phyloP scores from a whole-genome alignment of 2,888 invertebrate genomes.

The Brachylomia viminalis region DNA sequence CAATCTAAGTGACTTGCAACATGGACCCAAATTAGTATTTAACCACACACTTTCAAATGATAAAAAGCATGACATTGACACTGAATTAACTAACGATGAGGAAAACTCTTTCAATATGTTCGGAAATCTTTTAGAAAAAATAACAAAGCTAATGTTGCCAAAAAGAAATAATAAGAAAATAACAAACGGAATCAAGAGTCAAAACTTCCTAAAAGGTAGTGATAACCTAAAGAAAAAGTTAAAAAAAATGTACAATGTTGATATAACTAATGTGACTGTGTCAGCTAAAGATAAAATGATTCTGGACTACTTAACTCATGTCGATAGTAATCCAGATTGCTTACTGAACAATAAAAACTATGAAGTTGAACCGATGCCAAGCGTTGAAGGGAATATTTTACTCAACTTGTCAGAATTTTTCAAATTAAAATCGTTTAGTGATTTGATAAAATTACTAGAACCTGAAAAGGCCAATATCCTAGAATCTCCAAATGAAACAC shows the following conservation, averaged over 20 bases:
- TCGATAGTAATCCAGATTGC: conserved; percentile 79
- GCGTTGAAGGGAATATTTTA: conserved; percentile 79
- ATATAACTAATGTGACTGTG: conserved; percentile 72
- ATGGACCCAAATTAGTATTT: conserved; percentile 41
- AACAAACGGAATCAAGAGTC: conserved; percentile 69
- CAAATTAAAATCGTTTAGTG: conserved; percentile 83
- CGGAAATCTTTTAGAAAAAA: conserved; percentile 80
- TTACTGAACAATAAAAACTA: conserved; percentile 69
- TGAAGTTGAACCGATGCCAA: conserved; percentile 61
- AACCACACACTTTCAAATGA: conserved; percentile 6
- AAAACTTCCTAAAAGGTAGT: conserved; percentile 68
- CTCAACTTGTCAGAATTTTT: conserved; percentile 84
- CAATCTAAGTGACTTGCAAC: conserved; percentile 71
- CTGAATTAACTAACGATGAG: conserved; percentile 68
- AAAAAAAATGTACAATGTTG: conserved; percentile 72
- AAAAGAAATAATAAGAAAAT: conserved; percentile 73
- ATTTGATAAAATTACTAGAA: conserved; percentile 77
- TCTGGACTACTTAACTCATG: conserved; percentile 81
- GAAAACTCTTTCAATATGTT: conserved; percentile 75
- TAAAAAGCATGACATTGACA: background rate
- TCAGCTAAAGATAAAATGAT: conserved; percentile 83
- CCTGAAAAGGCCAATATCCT: conserved; percentile 38
- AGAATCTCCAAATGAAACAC: conserved; percentile 12
- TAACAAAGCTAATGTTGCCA: conserved; percentile 82
- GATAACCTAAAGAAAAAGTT: conserved; percentile 72